These are phyloP conservation scores for Adelges cooleyi DNA, from an alignment of 1,140 invertebrate species.

Conservation along the genomic window DNA sequence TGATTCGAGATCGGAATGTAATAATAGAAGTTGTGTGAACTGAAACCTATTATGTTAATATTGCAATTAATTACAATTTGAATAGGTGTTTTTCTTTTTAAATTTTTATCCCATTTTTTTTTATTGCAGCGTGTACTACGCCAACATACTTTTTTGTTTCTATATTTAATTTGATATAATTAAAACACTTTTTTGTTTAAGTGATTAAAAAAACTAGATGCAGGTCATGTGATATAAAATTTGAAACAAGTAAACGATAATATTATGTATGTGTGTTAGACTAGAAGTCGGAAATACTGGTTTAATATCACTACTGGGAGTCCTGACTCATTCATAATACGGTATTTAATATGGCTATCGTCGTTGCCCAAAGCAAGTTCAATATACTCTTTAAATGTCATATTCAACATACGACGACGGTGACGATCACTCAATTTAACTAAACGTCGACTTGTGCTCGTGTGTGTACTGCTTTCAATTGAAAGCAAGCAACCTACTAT, in stretches of 20 bases:
- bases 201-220: too few relatives aligned
- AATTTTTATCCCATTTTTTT: too few relatives aligned
- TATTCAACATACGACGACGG: not conserved
- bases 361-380: conserved; percentile 15
- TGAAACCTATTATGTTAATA: too few relatives aligned
- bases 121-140: too few relatives aligned
- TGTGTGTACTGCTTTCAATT: not conserved
- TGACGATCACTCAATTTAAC: conserved; percentile 4
- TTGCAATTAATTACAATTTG: too few relatives aligned
- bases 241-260: not conserved
- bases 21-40: too few relatives aligned
- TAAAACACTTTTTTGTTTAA: too few relatives aligned
- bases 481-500: not conserved
- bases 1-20: too few relatives aligned
- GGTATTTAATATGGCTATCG: conserved; percentile 11
- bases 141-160: too few relatives aligned
- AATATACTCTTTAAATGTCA: conserved; percentile 26
- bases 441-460: not conserved
- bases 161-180: too few relatives aligned
- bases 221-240: not conserved
- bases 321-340: conserved; percentile 1
- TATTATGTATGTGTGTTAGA: not conserved
- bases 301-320: not conserved
- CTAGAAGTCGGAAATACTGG: conserved; percentile 7
- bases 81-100: too few relatives aligned